Evolutionary conservation across 2,797 vertebrate genomes (phyloP), one percentile per base, ranked within the genome.

Genomic region (Thripadectes ignobilis): DNA sequence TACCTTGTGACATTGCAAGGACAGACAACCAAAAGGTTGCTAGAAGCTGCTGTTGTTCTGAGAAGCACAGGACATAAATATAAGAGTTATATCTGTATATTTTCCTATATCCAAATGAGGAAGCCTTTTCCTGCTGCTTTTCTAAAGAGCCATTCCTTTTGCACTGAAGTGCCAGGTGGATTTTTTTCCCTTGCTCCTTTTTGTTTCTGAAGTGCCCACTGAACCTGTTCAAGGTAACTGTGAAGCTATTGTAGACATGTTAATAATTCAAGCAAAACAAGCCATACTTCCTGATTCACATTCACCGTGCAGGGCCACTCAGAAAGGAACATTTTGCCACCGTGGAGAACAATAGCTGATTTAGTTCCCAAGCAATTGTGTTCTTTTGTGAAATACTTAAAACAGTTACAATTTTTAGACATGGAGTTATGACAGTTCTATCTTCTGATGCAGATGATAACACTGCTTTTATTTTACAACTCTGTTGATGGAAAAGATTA

Each of bases 191-290:
- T 76, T 72, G 82, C 86, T 96, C 69, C 41, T 79, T 78, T 95
- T 96, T 95, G 86, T 97, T 95, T 77, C 76, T 90, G 13, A 85
- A 95, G 75, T 85, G 79, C 66, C 76, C 61, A 48, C 74, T 85
- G 78, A 96, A 92, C 66, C 79, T 93, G 73, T 66, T 96, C 93
- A 95, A 96, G 97, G 95, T 88, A 96, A 93, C 87, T 81, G 41
- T 58, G 66, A 89, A 89, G 86, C 72, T 72, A 32, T 81, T 94
- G 88, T 86, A 72, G 93, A 85, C 59, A 45, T 55, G 84, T 83
- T 91, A 95, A 89, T 95, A 89, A 96, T 61, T 88, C 86, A 72
- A 74, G 85, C 80, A 88, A 95, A 92, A 86, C 55, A 95, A 93
- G 55, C 45, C 52, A 15, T 59, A 36, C 45, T 91, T 94, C 81